These are phyloP conservation scores for Copidosoma aretas DNA, from an alignment of 2,888 invertebrate genomes.

Conservation along the genomic window DNA sequence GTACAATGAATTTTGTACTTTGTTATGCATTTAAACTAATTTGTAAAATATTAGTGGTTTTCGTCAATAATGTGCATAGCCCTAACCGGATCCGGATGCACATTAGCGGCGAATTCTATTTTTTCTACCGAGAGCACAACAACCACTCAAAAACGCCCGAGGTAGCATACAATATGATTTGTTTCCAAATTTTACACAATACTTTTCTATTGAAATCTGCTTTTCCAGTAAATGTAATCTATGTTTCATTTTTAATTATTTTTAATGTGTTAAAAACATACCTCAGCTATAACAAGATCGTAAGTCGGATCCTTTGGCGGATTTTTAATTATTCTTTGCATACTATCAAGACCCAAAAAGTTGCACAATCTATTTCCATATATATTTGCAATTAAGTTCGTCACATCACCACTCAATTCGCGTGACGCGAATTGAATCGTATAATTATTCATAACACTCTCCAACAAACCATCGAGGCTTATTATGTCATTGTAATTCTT, in stretches of 20 bases:
- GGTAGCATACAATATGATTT: no score
- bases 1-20: no score
- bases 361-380: constrained; percentile 47
- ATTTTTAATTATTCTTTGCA: constrained; percentile 47
- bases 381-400: constrained; percentile 15
- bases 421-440: constrained; percentile 19
- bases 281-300: constrained; percentile 47
- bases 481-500: constrained; percentile 38
- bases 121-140: no score
- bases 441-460: constrained; percentile 44
- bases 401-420: neutral
- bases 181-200: no score
- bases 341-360: constrained; percentile 42
- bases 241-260: no score
- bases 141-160: no score
- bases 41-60: no score
- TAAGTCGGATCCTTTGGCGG: constrained; percentile 48
- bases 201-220: no score
- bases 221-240: no score
- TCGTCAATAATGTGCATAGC: no score
- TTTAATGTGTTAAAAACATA: constrained; percentile 23
- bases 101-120: no score
- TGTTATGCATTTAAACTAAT: neutral
- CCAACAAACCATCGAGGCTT: constrained; percentile 35
- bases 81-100: no score